Evolutionary conservation across 2,888 invertebrate genomes (phyloP).

Genomic region (Tuta absoluta): DNA sequence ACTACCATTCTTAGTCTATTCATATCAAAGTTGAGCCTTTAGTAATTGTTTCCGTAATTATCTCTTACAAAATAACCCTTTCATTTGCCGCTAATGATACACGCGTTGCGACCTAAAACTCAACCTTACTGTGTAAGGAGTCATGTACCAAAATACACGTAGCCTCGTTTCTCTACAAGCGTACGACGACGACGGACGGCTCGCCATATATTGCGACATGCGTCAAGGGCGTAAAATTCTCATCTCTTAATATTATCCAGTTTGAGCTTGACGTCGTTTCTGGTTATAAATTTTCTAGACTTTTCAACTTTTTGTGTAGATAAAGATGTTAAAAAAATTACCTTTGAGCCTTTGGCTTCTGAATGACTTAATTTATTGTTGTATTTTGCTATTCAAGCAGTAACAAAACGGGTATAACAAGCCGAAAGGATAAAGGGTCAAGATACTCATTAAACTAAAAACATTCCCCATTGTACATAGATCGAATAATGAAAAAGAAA

Average conservation of each 20-base stretch:
- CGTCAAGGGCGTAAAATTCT: slow-evolving; percentile 55
- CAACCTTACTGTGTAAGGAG: slow-evolving; percentile 44
- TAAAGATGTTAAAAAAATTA: too few species aligned
- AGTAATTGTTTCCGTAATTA: slow-evolving; percentile 8
- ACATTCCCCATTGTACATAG: too few species aligned
- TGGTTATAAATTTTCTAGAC: background rate
- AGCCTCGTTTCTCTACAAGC: slow-evolving; percentile 60
- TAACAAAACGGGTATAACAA: too few species aligned
- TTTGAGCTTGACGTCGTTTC: slow-evolving; percentile 1
- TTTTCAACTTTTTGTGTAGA: background rate
- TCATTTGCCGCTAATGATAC: slow-evolving; percentile 24
- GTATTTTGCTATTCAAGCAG: too few species aligned
- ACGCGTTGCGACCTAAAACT: slow-evolving; percentile 35
- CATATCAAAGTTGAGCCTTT: background rate
- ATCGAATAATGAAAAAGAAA: too few species aligned
- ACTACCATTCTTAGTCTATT: background rate
- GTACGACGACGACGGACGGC: slow-evolving; percentile 50
- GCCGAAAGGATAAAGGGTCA: too few species aligned
- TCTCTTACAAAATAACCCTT: slow-evolving; percentile 10
- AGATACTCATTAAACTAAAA: too few species aligned
- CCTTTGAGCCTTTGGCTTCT: too few species aligned
- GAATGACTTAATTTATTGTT: too few species aligned
- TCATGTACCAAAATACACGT: slow-evolving; percentile 54
- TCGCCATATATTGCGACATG: slow-evolving; percentile 49
- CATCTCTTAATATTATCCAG: slow-evolving; percentile 38